Evolutionary conservation across 2,888 invertebrate species (phyloP), one percentile per base, ranked within the genome.

Genomic region (Sarcophaga variegata): DNA sequence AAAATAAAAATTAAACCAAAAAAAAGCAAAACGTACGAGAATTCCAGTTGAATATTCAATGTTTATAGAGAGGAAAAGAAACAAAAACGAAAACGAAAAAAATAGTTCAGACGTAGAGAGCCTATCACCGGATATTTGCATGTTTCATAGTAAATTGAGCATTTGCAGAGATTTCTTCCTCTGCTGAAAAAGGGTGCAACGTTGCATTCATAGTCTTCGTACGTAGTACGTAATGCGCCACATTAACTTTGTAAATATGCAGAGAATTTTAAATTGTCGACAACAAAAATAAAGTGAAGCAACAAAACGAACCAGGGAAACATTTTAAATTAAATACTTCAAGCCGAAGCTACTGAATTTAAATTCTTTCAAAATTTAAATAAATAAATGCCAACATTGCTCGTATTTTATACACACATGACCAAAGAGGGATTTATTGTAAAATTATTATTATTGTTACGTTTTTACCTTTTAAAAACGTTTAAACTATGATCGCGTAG

Each of bases 231-330:
- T 86, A 76, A 77, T 83, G 25, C 63, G 49, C 72, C 80, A 83
- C 86, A 88, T 85, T 88, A 85, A 88, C 80, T 83, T 83, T 83
- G 79, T 70, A 72, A 86, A 86, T 83, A 85, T 83, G 86, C 83
- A 81, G 54, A 79, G 83, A 88, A 87, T 83, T 84, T 81, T 70
- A 86, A 88, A 88, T 84, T 74, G 62, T 69, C 67, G n/a, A 12
- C 11, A 20, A 37, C 59, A 59, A 17, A 20, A 14, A 14, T 12
- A 17, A 54, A 14, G 54, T 0, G 17, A 54, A 54, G 54, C 12
- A 49, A 49, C 3, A 14, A 17, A 54, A 14, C 14, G 5, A 54
- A 54, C 17, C 54, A 12, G 37, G 37, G 2, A 37, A 37, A 37
- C 37, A 37, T 37, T 37, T 37, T 37, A 37, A 37, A 37, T 37